Evolutionary conservation across 2,888 invertebrate genomes (phyloP).

Genomic region (Platycheirus albimanus): DNA sequence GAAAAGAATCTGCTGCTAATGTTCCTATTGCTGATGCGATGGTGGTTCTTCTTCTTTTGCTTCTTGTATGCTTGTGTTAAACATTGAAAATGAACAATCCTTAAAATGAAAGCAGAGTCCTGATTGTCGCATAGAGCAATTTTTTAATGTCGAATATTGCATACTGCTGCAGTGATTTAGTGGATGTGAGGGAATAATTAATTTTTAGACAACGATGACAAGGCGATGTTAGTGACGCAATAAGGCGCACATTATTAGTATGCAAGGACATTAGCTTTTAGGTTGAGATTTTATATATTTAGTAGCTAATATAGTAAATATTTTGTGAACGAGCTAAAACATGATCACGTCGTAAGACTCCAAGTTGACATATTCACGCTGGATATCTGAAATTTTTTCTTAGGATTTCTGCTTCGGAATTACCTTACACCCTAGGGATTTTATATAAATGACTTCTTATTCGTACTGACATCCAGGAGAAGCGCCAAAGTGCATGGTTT

Average conservation of each 20-base stretch:
- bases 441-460: too few relatives aligned
- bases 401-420: too few relatives aligned
- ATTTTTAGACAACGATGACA: constrained; percentile 31
- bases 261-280: constrained; percentile 19
- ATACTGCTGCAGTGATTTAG: constrained; percentile 18
- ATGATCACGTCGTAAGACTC: too few relatives aligned
- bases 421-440: too few relatives aligned
- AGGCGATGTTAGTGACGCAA: too few relatives aligned
- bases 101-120: constrained; percentile 30
- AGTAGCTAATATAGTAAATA: not conserved
- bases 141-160: constrained; percentile 20
- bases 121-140: constrained; percentile 39
- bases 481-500: too few relatives aligned
- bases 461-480: too few relatives aligned
- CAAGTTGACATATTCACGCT: too few relatives aligned
- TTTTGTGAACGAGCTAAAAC: not conserved
- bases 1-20: constrained; percentile 37
- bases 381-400: too few relatives aligned
- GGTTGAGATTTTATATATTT: not conserved
- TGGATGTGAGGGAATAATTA: constrained; percentile 58
- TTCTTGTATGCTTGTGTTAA: constrained; percentile 61
- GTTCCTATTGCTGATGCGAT: not conserved
- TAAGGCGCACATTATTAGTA: constrained; percentile 43
- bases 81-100: constrained; percentile 70
- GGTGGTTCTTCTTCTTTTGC: constrained; percentile 32